Conservation (phyloP, 1,140 invertebrate genomes). For the Phymastichus coffea region DNA sequence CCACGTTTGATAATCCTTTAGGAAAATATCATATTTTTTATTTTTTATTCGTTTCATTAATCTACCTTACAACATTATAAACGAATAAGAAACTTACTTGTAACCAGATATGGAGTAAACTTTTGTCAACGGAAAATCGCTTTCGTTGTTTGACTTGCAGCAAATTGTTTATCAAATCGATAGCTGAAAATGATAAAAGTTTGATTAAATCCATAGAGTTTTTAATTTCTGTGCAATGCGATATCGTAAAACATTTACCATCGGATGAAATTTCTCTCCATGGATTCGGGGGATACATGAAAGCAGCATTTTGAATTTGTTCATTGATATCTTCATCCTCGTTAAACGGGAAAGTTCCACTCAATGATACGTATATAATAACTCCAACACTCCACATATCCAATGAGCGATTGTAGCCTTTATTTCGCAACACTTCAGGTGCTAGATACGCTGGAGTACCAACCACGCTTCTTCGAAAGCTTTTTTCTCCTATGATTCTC, state of each 20-base stretch:
- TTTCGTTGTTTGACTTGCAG: slow-evolving; percentile 98
- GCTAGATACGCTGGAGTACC: slow-evolving; percentile 98
- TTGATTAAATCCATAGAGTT: slow-evolving; percentile 25
- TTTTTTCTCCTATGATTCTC: slow-evolving; percentile 97
- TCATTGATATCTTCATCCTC: slow-evolving; percentile 99
- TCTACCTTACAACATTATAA: not conserved
- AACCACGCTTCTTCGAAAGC: slow-evolving; percentile 94
- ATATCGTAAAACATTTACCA: slow-evolving; percentile 62
- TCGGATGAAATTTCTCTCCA: slow-evolving; percentile 98
- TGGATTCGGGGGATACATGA: slow-evolving; percentile 98
- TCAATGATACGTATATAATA: slow-evolving; percentile 94
- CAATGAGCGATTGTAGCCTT: slow-evolving; percentile 96
- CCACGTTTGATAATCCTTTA: slow-evolving; percentile 93
- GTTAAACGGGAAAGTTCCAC: slow-evolving; percentile 98
- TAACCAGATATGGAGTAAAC: slow-evolving; percentile 91
- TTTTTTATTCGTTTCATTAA: not conserved
- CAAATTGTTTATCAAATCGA: slow-evolving; percentile 96
- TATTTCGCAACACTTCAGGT: slow-evolving; percentile 97
- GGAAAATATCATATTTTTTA: slow-evolving; percentile 16
- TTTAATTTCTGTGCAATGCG: not conserved
- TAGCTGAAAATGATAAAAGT: slow-evolving; percentile 69
- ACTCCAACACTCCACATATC: slow-evolving; percentile 99
- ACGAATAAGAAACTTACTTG: slow-evolving; percentile 73
- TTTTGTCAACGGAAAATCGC: slow-evolving; percentile 95
- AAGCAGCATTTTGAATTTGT: slow-evolving; percentile 99